Evolutionary conservation across 2,113 vertebrate genomes (phyloP), one percentile per base, ranked within the genome.

Genomic region (Petroica traversi): DNA sequence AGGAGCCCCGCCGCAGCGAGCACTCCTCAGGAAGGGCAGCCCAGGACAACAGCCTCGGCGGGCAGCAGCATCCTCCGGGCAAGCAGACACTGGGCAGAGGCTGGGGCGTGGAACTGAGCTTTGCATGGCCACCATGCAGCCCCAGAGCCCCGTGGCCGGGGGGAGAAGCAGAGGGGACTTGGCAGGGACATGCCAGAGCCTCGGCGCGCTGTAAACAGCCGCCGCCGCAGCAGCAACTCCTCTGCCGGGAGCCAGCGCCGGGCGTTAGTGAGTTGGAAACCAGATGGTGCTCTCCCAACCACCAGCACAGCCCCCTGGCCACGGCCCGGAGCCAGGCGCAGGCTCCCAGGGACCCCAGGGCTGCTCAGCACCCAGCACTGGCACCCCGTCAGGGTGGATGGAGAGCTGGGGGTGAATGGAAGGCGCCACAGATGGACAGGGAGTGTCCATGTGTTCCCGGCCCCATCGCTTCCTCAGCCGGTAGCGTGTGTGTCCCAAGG

Each of bases 201-300:
- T 89, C 84, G 23, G 77, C 89, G 49, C 52, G 43, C 92, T 94
- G 92, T 96, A 96, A 96, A 96, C 96, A 95, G 96, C 93, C 96
- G 34, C 88, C 9, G 19, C 93, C 36, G 33, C 95, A 74, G 72
- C 93, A 91, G 96, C 84, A 93, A 91, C 92, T 97, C 89, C 87
- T 96, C 95, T 93, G 95, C 96, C 81, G 93, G 89, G 95, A 96
- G 95, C 92, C 96, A 97, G 84, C 15, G 52, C 81, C 14, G 81
- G 93, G 95, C 93, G 89, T 75, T 94, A 71, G 94, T 85, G 72
- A 89, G 93, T 85, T 85, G 93, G 93, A 94, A 97, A 96, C 81
- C 95, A 97, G 95, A 96, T 94, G 96, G 96, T 95, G 85, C 75
- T 94, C 85, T 63, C 81, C 85, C 77, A 55, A 31, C 29, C 71